Percentiles rank a stretch among this genome's conserved stretches.
These are phyloP conservation scores for Urocynchramus pylzowi DNA, from an alignment of 2,113 vertebrate species.

Conservation along the genomic window DNA sequence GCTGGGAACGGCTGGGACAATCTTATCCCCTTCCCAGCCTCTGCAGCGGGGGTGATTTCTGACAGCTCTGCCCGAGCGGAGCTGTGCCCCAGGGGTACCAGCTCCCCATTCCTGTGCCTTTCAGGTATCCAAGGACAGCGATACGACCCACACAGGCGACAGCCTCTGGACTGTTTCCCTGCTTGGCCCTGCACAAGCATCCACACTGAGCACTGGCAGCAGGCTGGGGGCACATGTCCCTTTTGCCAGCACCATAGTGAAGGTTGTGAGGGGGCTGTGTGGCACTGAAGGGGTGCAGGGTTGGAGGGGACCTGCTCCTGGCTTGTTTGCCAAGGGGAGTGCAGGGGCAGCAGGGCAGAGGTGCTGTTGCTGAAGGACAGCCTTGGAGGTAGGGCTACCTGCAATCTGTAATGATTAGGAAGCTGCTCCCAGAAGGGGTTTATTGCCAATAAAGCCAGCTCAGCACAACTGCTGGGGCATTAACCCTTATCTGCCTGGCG, in stretches of 20 bases:
- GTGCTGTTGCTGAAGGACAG: conserved; percentile 25
- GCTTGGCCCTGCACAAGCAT: background rate
- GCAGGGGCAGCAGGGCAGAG: background rate
- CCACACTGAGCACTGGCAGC: background rate
- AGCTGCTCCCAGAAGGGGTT: background rate
- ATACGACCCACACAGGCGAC: background rate
- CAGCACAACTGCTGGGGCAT: conserved; percentile 14
- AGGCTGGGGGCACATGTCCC: fast-evolving
- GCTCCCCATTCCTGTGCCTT: fast-evolving
- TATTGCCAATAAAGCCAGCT: conserved; percentile 36
- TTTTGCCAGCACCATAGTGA: background rate
- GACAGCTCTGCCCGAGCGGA: fast-evolving
- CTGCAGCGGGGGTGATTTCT: background rate
- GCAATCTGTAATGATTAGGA: conserved; percentile 19
- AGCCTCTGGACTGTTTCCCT: fast-evolving
- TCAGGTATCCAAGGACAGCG: background rate
- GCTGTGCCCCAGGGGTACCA: background rate
- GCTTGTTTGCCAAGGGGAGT: background rate
- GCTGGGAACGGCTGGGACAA: background rate
- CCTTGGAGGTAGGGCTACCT: background rate
- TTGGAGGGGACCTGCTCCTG: background rate
- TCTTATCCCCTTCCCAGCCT: background rate
- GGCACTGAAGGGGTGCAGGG: background rate
- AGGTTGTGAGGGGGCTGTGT: background rate
- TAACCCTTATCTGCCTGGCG: background rate